Conservation (phyloP, 2,113 vertebrate species). For the Amphilophus citrinellus region DNA sequence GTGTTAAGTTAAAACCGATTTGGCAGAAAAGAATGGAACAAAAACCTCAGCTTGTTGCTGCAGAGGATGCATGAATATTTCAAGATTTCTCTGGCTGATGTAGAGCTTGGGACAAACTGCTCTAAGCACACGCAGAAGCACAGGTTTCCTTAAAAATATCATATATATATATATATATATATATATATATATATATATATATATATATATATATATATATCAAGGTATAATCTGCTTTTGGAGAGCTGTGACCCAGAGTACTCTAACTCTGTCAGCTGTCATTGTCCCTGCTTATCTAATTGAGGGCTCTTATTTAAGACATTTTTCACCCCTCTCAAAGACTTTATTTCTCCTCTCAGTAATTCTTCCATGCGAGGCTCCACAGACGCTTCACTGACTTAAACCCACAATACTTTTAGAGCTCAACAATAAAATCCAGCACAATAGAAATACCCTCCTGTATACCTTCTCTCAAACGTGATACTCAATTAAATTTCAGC, state of each 20-base stretch:
- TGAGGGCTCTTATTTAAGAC: background rate
- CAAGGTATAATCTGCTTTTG: conserved; percentile 15
- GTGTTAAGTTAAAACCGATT: conserved; percentile 13
- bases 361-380: conserved; percentile 11
- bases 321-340: conserved; percentile 4
- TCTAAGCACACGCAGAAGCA: background rate
- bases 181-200: no score
- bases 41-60: conserved; percentile 9
- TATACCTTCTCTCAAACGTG: conserved; percentile 2
- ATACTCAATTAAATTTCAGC: conserved; percentile 27
- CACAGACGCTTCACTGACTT: conserved; percentile 11
- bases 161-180: no score
- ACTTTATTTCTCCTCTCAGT: conserved; percentile 26
- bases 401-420: conserved; percentile 27
- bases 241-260: background rate
- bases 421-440: conserved; percentile 39
- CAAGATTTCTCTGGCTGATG: conserved; percentile 6
- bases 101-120: conserved; percentile 9
- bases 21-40: conserved; percentile 22
- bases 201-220: no score
- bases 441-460: conserved; percentile 2
- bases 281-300: conserved; percentile 7
- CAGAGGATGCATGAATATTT: conserved; percentile 31
- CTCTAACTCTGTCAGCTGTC: background rate
- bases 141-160: background rate